Percentiles rank a stretch among this genome's conserved stretches.
phyloP scores from a whole-genome alignment of 2,888 invertebrate species.

The Diadegma fenestrale region DNA sequence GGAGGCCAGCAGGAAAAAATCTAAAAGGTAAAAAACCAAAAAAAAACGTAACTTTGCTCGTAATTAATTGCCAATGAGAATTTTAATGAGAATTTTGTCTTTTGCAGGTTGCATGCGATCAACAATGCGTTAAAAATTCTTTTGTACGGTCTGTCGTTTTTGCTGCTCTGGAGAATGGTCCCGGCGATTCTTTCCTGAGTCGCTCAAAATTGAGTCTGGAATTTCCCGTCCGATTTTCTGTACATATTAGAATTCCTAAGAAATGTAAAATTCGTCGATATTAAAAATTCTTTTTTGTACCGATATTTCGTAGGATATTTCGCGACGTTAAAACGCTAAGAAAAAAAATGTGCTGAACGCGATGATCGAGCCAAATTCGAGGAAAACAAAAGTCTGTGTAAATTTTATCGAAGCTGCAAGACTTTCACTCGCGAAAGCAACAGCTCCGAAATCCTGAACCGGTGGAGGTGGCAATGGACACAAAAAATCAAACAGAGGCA shows the following conservation, averaged over 20 bases:
- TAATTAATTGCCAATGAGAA: neutral
- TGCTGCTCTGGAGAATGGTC: slow-evolving; percentile 84
- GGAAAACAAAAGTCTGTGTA: neutral
- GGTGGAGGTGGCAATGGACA: slow-evolving; percentile 43
- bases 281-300: neutral
- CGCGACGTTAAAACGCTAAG: neutral
- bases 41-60: too few relatives aligned
- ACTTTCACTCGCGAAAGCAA: slow-evolving; percentile 50
- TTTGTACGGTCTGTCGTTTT: slow-evolving; percentile 81
- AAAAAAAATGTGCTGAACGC: neutral
- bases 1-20: slow-evolving; percentile 87
- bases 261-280: neutral
- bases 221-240: neutral
- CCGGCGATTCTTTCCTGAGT: slow-evolving; percentile 76
- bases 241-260: slow-evolving; percentile 19
- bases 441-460: slow-evolving; percentile 45
- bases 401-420: slow-evolving; percentile 12
- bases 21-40: slow-evolving; percentile 87
- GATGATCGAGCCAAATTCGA: neutral
- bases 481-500: slow-evolving; percentile 30
- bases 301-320: slow-evolving; percentile 12
- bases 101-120: slow-evolving; percentile 86
- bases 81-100: slow-evolving; percentile 68
- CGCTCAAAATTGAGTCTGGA: neutral
- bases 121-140: slow-evolving; percentile 85